Conservation (phyloP, 2,113 vertebrate genomes). For the Hippolais icterina region DNA sequence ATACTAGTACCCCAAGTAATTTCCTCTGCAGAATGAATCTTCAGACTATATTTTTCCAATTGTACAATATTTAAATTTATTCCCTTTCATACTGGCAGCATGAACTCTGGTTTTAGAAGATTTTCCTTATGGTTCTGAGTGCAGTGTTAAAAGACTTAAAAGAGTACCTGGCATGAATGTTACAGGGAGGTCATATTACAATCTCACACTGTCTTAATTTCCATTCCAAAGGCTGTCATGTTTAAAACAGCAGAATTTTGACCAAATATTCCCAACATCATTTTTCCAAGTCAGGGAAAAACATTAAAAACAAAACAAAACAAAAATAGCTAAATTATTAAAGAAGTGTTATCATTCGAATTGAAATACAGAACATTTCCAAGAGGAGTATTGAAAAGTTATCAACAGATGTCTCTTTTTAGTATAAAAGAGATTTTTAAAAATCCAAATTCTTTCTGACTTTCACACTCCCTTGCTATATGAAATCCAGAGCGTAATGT, state of each 20-base stretch:
- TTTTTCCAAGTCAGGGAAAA: not conserved
- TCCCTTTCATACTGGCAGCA: not conserved
- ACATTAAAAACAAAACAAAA: not conserved
- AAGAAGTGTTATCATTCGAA: not conserved
- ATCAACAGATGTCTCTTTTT: not conserved
- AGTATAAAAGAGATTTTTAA: not conserved
- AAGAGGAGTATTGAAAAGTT: not conserved
- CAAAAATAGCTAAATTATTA: not conserved
- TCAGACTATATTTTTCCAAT: not conserved
- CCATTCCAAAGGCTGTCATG: not conserved
- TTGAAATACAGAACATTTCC: not conserved
- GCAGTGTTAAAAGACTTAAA: conserved; percentile 19
- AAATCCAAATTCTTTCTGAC: not conserved
- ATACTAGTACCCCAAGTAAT: not conserved
- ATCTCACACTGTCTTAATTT: not conserved
- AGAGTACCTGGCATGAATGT: not conserved
- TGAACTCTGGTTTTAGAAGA: not conserved
- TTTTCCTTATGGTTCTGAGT: not conserved
- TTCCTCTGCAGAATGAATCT: not conserved
- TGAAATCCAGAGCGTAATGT: not conserved
- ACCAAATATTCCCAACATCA: not conserved
- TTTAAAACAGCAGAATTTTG: conserved; percentile 18
- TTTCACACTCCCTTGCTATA: conserved; percentile 1
- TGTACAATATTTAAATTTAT: conserved; percentile 22
- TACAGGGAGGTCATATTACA: not conserved